A percentile compares a stretch with the other conserved stretches of the same genome.
Conservation (phyloP, 2,113 vertebrate genomes). For the Cricetomys ansorgei region DNA sequence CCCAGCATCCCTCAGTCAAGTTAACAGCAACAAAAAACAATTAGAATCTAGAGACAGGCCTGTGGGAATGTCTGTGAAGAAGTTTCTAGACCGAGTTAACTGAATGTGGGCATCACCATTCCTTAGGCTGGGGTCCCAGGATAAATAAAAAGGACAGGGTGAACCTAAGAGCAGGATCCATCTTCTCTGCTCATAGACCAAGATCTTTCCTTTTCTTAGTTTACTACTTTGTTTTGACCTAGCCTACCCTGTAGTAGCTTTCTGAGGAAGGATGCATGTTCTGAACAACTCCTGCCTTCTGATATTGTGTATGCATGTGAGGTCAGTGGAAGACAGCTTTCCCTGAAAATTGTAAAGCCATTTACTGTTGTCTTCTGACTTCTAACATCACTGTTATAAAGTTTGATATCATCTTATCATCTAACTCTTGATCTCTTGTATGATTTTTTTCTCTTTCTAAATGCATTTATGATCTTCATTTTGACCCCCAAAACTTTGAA, state of each 20-base stretch:
- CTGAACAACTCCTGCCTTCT: neutral
- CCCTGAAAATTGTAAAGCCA: neutral
- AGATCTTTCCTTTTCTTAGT: neutral
- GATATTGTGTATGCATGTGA: neutral
- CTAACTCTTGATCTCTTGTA: neutral
- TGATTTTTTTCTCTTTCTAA: neutral
- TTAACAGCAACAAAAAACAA: neutral
- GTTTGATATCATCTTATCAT: neutral
- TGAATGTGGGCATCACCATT: neutral
- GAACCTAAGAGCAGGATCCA: neutral
- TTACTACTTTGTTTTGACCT: neutral
- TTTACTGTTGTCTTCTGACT: neutral
- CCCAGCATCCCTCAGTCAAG: no score
- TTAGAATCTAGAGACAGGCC: neutral
- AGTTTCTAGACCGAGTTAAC: neutral
- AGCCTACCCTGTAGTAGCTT: neutral
- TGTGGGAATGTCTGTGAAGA: neutral
- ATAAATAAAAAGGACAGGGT: neutral
- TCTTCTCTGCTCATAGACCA: neutral
- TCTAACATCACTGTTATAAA: neutral
- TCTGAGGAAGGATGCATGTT: neutral
- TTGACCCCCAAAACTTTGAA: neutral
- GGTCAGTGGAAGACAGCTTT: neutral
- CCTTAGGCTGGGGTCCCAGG: neutral
- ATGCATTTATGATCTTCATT: neutral